Conservation (phyloP, 2,888 invertebrate species). For the Pemphredon lugubris region DNA sequence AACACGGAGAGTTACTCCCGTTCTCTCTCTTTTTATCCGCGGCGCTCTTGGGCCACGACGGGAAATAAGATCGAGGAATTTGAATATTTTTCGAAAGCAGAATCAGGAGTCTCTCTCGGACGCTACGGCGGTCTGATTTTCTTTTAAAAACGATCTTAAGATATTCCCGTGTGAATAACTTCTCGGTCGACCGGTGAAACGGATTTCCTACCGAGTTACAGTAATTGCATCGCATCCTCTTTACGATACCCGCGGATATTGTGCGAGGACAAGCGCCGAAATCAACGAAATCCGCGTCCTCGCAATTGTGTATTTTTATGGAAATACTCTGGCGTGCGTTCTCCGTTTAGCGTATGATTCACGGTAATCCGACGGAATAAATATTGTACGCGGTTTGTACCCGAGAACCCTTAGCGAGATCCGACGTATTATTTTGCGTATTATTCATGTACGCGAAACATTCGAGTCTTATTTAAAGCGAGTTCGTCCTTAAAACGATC, state of each 20-base stretch:
- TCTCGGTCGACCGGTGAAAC: neutral
- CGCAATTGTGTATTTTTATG: slow-evolving; percentile 43
- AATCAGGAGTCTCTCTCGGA: neutral
- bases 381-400: too few relatives aligned
- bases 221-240: neutral
- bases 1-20: too few relatives aligned
- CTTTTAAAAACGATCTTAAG: slow-evolving; percentile 12
- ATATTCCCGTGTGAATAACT: slow-evolving; percentile 27
- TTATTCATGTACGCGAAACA: too few relatives aligned
- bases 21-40: too few relatives aligned
- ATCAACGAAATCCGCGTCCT: too few relatives aligned
- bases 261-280: slow-evolving; percentile 44
- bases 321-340: slow-evolving; percentile 4
- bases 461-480: too few relatives aligned
- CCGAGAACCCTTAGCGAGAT: too few relatives aligned
- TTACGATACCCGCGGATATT: slow-evolving; percentile 2
- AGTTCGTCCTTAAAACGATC: slow-evolving; percentile 2
- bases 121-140: slow-evolving; percentile 4
- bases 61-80: slow-evolving; percentile 23
- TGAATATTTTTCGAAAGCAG: slow-evolving; percentile 28
- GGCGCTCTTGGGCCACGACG: slow-evolving; percentile 14
- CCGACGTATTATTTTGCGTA: too few relatives aligned
- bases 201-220: slow-evolving; percentile 16
- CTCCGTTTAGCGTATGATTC: neutral
- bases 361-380: too few relatives aligned